phyloP scores from a whole-genome alignment of 2,888 invertebrate species.

The Alsophila aescularia region DNA sequence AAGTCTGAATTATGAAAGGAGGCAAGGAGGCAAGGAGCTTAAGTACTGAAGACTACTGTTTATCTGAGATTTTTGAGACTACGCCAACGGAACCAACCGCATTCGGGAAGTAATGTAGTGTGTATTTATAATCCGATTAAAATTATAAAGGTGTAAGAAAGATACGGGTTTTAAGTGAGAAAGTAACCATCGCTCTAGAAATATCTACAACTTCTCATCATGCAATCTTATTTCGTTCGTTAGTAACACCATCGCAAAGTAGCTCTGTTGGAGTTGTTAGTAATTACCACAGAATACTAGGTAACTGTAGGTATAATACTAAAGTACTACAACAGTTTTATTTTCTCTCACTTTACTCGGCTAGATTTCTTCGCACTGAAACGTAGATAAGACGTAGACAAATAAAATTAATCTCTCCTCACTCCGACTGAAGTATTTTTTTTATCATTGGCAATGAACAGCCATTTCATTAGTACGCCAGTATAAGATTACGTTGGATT shows the following conservation, averaged over 20 bases:
- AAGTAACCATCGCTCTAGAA: no score
- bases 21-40: not conserved
- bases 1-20: no score
- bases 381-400: slow-evolving; percentile 10
- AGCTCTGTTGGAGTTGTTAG: no score
- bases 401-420: slow-evolving; percentile 10
- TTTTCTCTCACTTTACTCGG: no score
- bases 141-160: slow-evolving; percentile 27
- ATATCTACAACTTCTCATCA: no score
- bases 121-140: slow-evolving; percentile 37
- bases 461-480: slow-evolving; percentile 12
- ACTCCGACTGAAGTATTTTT: not conserved
- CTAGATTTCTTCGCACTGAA: not conserved
- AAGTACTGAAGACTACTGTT: slow-evolving; percentile 1
- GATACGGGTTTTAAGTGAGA: slow-evolving; percentile 3
- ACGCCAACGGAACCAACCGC: slow-evolving; percentile 4
- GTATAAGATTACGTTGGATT: slow-evolving; percentile 10
- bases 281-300: no score
- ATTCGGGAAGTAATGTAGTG: slow-evolving; percentile 35
- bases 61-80: slow-evolving; percentile 1
- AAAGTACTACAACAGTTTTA: no score
- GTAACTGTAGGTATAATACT: no score
- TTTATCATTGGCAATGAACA: slow-evolving; percentile 4
- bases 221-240: no score
- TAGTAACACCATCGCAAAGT: no score